A percentile compares a stretch with the other conserved stretches of the same genome.
These are phyloP conservation scores for Drosophila saltans DNA, from an alignment of 1,140 invertebrate species.

Conservation along the genomic window DNA sequence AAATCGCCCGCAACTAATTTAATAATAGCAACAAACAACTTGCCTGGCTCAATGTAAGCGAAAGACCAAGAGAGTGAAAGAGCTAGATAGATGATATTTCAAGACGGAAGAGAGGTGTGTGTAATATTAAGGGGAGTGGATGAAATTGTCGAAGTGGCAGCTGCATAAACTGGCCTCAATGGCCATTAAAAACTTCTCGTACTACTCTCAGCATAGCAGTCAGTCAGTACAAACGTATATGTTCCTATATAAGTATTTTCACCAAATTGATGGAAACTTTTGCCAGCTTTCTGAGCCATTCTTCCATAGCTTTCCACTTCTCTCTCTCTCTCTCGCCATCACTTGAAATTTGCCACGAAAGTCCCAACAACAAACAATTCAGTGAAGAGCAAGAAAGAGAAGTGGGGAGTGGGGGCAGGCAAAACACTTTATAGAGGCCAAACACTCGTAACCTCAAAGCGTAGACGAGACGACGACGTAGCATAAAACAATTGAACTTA, in stretches of 20 bases:
- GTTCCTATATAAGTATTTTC: constrained; percentile 48
- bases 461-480: constrained; percentile 41
- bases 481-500: constrained; percentile 75
- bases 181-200: constrained; percentile 72
- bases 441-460: constrained; percentile 62
- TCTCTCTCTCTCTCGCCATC: constrained; percentile 35
- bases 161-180: constrained; percentile 73
- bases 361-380: constrained; percentile 60
- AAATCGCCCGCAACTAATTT: constrained; percentile 81
- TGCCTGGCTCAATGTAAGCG: constrained; percentile 5
- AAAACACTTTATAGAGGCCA: constrained; percentile 44
- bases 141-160: constrained; percentile 47
- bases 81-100: not conserved
- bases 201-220: constrained; percentile 5
- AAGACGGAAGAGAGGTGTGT: constrained; percentile 20
- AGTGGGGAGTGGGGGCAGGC: not conserved
- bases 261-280: constrained; percentile 60
- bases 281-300: constrained; percentile 11
- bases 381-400: constrained; percentile 9
- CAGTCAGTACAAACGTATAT: constrained; percentile 14
- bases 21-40: constrained; percentile 70
- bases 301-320: constrained; percentile 28
- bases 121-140: not conserved
- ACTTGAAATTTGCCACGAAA: constrained; percentile 54
- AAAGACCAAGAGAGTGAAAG: no score